Evolutionary conservation across 2,797 vertebrate species (phyloP).

Genomic region (Protosalanx chinensis): DNA sequence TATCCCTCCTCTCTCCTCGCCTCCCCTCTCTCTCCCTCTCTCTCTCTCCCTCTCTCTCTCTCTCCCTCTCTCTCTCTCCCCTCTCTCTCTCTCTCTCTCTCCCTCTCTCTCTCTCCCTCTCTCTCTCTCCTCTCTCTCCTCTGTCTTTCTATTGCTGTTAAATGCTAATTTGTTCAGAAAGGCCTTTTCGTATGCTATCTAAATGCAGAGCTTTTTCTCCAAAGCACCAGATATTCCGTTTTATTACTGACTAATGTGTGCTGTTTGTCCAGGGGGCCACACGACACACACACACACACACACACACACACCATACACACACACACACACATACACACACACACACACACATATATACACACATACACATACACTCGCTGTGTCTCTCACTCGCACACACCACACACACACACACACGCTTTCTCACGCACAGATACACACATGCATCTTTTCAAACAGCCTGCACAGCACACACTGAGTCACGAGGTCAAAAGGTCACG

Average conservation of each 20-base stretch:
- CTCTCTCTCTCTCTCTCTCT: background rate
- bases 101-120: slow-evolving; percentile 28
- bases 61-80: background rate
- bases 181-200: slow-evolving; percentile 38
- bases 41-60: background rate
- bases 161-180: slow-evolving; percentile 48
- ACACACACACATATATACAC: background rate
- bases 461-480: slow-evolving; percentile 43
- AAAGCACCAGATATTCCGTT: slow-evolving; percentile 31
- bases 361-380: no score
- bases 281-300: no score
- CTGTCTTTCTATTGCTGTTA: slow-evolving; percentile 22
- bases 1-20: no score
- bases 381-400: no score
- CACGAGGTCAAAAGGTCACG: slow-evolving; percentile 50
- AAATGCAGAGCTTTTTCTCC: slow-evolving; percentile 43
- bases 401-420: no score
- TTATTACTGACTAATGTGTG: slow-evolving; percentile 38
- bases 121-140: background rate
- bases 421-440: no score
- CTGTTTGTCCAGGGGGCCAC: slow-evolving; percentile 10
- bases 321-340: background rate
- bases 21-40: background rate
- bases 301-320: no score
- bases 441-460: background rate